phyloP scores from a whole-genome alignment of 2,797 vertebrate genomes.

The Eleutherodactylus coqui region DNA sequence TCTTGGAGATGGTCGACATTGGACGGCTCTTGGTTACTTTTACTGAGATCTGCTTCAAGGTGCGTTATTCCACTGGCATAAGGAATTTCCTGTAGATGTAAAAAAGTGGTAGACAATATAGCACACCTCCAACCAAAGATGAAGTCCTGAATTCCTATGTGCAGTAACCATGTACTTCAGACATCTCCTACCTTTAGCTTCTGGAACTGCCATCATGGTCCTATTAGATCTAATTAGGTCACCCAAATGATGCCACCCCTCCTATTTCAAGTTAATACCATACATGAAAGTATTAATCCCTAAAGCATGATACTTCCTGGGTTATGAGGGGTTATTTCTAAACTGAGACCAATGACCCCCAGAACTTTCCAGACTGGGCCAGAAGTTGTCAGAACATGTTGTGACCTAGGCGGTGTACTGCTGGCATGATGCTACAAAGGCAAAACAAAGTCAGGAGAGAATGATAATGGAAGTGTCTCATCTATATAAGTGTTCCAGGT shows the following conservation, averaged over 20 bases:
- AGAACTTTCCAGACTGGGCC: background rate
- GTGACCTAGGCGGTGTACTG: background rate
- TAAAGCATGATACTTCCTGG: background rate
- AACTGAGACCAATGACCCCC: background rate
- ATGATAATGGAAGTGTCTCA: background rate
- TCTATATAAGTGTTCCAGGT: slow-evolving; percentile 2
- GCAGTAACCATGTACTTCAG: background rate
- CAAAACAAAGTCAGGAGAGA: slow-evolving; percentile 6
- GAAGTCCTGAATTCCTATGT: background rate
- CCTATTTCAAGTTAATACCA: background rate
- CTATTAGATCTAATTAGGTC: background rate
- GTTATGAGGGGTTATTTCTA: background rate
- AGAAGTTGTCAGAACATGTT: background rate
- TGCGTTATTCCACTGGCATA: slow-evolving; percentile 79
- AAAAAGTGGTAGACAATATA: background rate
- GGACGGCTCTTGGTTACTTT: slow-evolving; percentile 31
- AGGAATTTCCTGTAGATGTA: slow-evolving; percentile 21
- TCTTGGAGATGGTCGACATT: slow-evolving; percentile 77
- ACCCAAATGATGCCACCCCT: background rate
- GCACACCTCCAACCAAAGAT: background rate
- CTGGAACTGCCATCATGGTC: background rate
- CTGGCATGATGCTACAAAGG: too few relatives aligned
- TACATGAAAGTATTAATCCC: background rate
- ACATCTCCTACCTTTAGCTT: background rate
- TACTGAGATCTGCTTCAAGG: slow-evolving; percentile 81